These are phyloP conservation scores for Medauroidea extradentata DNA, from an alignment of 1,140 invertebrate genomes.

Conservation along the genomic window DNA sequence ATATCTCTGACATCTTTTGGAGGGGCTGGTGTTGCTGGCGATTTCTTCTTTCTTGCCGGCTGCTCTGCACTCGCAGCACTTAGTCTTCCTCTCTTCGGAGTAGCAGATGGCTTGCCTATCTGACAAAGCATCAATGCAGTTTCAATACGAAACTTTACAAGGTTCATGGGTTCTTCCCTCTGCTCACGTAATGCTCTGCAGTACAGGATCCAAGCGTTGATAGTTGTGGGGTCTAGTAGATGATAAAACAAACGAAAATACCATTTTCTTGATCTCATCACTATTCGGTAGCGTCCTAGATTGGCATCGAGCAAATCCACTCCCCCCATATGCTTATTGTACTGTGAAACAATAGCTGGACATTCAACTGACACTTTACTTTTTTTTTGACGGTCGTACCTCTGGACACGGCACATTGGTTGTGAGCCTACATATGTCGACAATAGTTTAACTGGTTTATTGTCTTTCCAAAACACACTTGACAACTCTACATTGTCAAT, in stretches of 20 bases:
- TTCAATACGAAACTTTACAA: conserved; percentile 34
- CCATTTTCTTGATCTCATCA: conserved; percentile 43
- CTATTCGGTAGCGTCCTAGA: conserved; percentile 41
- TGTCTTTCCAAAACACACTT: conserved; percentile 1
- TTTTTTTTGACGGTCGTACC: not conserved
- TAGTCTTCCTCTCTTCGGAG: not conserved
- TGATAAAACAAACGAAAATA: conserved; percentile 43
- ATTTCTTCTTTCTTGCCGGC: not conserved
- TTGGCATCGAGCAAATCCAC: conserved; percentile 44
- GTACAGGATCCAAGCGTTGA: conserved; percentile 31
- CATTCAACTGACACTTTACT: conserved; percentile 20
- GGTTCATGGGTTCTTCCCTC: conserved; percentile 21
- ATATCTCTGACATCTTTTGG: not conserved
- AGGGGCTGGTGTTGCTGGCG: not conserved
- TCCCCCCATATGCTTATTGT: conserved; percentile 48
- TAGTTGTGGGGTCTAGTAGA: conserved; percentile 37
- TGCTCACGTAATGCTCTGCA: not conserved
- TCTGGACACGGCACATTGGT: not conserved
- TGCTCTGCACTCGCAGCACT: not conserved
- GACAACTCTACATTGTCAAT: not conserved
- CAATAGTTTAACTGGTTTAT: not conserved
- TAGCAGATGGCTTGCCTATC: not conserved
- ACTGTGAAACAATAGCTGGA: conserved; percentile 42
- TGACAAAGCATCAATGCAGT: not conserved
- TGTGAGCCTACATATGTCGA: not conserved